Conservation (phyloP, 2,113 vertebrate genomes). For the Leptobrachium leishanense region DNA sequence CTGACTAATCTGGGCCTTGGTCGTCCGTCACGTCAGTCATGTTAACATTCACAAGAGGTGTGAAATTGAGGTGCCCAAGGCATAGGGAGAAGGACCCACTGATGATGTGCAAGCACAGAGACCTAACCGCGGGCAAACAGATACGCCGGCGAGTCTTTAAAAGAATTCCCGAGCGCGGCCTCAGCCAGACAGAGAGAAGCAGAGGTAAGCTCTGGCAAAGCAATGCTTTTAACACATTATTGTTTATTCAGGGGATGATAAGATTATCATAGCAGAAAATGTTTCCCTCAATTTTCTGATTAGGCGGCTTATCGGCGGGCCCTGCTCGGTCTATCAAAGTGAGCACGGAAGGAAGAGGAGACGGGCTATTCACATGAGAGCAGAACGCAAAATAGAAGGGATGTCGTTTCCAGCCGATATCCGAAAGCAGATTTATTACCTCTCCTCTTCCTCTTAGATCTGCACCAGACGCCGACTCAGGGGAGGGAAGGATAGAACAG, state of each 20-base stretch:
- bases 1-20: neutral
- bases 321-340: slow-evolving; percentile 63
- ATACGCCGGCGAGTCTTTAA: neutral
- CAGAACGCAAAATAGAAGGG: slow-evolving; percentile 58
- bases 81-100: neutral
- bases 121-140: neutral
- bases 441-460: accelerated
- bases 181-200: slow-evolving; percentile 32
- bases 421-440: slow-evolving; percentile 53
- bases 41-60: neutral
- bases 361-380: slow-evolving; percentile 53
- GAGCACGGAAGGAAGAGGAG: slow-evolving; percentile 58
- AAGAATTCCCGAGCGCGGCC: slow-evolving; percentile 1
- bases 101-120: neutral
- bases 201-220: slow-evolving; percentile 51
- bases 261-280: slow-evolving; percentile 66
- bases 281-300: slow-evolving; percentile 71
- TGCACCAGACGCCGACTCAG: slow-evolving; percentile 51
- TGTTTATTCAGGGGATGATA: slow-evolving; percentile 62
- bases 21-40: neutral
- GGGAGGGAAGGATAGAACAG: slow-evolving; percentile 1
- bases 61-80: neutral
- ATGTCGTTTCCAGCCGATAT: slow-evolving; percentile 44
- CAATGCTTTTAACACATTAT: slow-evolving; percentile 55
- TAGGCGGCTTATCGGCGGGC: slow-evolving; percentile 59